Base-by-base conservation (phyloP, 2,113 vertebrate species). In the Salminus brasiliensis region DNA sequence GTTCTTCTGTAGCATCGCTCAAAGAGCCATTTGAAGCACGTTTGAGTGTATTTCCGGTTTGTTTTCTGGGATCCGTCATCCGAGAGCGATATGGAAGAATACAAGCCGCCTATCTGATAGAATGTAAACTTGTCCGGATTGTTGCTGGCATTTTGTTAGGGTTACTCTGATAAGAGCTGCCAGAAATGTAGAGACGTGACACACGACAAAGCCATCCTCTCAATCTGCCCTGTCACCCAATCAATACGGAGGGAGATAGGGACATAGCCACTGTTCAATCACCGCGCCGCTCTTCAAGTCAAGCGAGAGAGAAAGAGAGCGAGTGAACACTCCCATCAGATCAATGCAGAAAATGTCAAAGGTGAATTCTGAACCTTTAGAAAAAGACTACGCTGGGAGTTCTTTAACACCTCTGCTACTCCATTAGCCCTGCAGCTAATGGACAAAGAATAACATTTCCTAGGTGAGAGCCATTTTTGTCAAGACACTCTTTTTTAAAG, bases 151-250 rank as follows among this genome's bases (percentile, higher is more conserved):
- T 81, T 84, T 84, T 69, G 65, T 69, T 39, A 5, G 53, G 59
- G 53, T 75, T 78, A 66, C 80, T 41, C 47, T 75, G 83, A 84
- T 81, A 84, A 84, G 74, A 78, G 65, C 60, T 71, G 41, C 43
- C 82, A 74, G 63, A 72, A 82, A 83, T 49, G 72, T 47, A 78
- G 77, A 73, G 72, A 76, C 79, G 78, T 81, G 83, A 86, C 75
- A 82, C 78, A 76, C 29, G 79, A 79, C 78, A 62, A 81, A 84
- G 63, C 79, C 69, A 72, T 79, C 73, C 73, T 79, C 70, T 81
- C 81, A 73, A 84, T 83, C 80, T 84, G 60, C 74, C 59, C 76
- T 78, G 78, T 83, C 78, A 79, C 71, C 84, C 79, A 84, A 86
- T 87, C 84, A 83, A 86, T 86, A 83, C 47, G 36, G 70, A 73